Evolutionary conservation across 1,140 invertebrate genomes (phyloP), one percentile per base, ranked within the genome.

Genomic region (Brachionus koreanus): DNA sequence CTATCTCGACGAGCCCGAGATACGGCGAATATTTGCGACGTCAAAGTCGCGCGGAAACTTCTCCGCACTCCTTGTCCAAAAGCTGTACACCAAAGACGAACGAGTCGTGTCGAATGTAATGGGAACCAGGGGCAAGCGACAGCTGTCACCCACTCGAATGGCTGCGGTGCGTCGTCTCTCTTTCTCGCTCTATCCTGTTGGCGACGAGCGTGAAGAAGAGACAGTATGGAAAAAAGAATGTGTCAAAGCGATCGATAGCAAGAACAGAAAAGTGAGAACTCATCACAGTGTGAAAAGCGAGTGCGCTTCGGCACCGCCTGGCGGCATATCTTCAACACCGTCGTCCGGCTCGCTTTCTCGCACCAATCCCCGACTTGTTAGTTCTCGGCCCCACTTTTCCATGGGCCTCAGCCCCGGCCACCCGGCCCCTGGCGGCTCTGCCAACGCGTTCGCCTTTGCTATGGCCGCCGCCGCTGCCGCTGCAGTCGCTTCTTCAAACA

Each of bases 231-330:
- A 79, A 37, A 79, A 79, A 16, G 76, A 79, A 29, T 79, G 76
- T 19, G 76, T 79, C 9, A 79, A 79, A 63, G 76, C 76, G 16
- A 79, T 79, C 16, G 76, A 79, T 13, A 79, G 76, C 37, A 79
- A 79, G 39, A 79, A 79, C n/a, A 57, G 76, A 39, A 79, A 79
- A 19, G 76, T 79, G 25, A 57, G 76, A 23, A 79, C 39, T 9
- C 35, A 57, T 43, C 69, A 43, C 25, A 43, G 69, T 35, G 69
- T 43, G 16, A 46, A 43, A 46, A 74, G 39, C n/a, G 69, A 74
- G 25, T 10, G n/a, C 1, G 23, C 16, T 10, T 74, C 69, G 33
- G 69, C 42, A 2, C 69, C 37, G 43, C 69, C 69, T 0, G 69
- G 69, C 39, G 69, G 69, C 23, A 37, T 61, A 42, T 19, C 74